A percentile compares a stretch with the other conserved stretches of the same genome.
Evolutionary conservation across 2,888 invertebrate species (phyloP).

Genomic region (Linnaemya tessellans): DNA sequence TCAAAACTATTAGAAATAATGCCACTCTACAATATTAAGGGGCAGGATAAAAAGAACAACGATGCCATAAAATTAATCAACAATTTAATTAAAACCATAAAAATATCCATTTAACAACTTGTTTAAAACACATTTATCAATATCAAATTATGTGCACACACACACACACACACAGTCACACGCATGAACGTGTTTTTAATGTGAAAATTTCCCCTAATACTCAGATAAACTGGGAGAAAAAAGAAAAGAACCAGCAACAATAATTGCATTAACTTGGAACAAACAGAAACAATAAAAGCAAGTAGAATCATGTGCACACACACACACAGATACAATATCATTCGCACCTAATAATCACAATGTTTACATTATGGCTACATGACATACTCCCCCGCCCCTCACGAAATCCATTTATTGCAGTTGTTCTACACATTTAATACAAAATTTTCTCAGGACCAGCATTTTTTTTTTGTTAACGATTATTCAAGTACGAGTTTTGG

Average conservation of each 20-base stretch:
- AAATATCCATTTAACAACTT: constrained; percentile 67
- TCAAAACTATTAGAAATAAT: constrained; percentile 25
- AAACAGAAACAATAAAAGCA: constrained; percentile 41
- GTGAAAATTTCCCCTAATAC: constrained; percentile 44
- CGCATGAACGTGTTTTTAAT: constrained; percentile 33
- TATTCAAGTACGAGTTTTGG: not conserved
- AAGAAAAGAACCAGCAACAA: constrained; percentile 40
- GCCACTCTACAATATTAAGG: not conserved
- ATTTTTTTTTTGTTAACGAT: constrained; percentile 16
- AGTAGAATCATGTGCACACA: not conserved
- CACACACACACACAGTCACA: not conserved
- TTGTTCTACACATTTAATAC: constrained; percentile 4
- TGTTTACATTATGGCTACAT: constrained; percentile 63
- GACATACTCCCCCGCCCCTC: constrained; percentile 39
- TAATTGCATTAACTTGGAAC: constrained; percentile 68
- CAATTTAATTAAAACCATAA: constrained; percentile 72
- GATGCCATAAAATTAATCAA: constrained; percentile 69
- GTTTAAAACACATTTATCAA: constrained; percentile 69
- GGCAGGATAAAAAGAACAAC: not conserved
- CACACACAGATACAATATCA: constrained; percentile 46
- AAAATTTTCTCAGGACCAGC: constrained; percentile 38
- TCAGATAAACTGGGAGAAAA: constrained; percentile 14
- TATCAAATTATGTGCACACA: constrained; percentile 55
- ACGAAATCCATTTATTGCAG: constrained; percentile 17
- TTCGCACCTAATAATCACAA: constrained; percentile 72